A percentile compares a stretch with the other conserved stretches of the same genome.
Evolutionary conservation across 2,797 vertebrate genomes (phyloP).

Genomic region (Cottoperca gobio): DNA sequence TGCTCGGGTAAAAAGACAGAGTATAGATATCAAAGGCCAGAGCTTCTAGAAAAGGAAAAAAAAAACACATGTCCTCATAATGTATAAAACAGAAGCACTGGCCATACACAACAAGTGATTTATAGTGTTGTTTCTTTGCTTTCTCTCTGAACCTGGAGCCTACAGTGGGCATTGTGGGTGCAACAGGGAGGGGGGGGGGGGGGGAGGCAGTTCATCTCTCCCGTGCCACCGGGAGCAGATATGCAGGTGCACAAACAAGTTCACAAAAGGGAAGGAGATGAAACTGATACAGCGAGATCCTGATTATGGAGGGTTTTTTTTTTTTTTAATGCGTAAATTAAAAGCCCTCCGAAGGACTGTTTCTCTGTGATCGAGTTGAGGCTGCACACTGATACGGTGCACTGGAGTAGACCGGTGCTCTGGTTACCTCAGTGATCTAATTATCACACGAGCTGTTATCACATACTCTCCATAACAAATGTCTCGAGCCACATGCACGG

Average conservation of each 20-base stretch:
- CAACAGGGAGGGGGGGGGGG: conserved; percentile 3
- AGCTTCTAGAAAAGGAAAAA: conserved; percentile 21
- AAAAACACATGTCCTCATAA: conserved; percentile 54
- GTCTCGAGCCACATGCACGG: conserved; percentile 20
- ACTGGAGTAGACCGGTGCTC: conserved; percentile 43
- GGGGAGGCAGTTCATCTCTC: conserved; percentile 27
- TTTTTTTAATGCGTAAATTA: conserved; percentile 47
- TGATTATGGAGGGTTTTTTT: conserved; percentile 31
- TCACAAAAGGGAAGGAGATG: conserved; percentile 22
- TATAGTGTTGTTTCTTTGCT: conserved; percentile 46
- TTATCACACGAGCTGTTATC: conserved; percentile 70
- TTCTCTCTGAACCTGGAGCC: conserved; percentile 45
- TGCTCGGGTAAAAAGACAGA: conserved; percentile 70
- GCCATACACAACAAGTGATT: conserved; percentile 66
- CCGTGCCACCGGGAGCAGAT: conserved; percentile 33
- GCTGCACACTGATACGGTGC: conserved; percentile 32
- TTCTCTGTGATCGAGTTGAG: conserved; percentile 54
- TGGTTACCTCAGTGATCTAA: conserved; percentile 72
- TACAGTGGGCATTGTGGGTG: conserved; percentile 42
- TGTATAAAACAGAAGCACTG: conserved; percentile 53
- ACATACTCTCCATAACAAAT: conserved; percentile 60
- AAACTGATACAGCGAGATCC: conserved; percentile 42
- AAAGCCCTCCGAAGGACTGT: conserved; percentile 57
- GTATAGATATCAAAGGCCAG: conserved; percentile 76
- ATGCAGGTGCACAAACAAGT: conserved; percentile 47